These are phyloP conservation scores for Myotis yumanensis DNA, from an alignment of 2,113 vertebrate genomes.

Conservation along the genomic window DNA sequence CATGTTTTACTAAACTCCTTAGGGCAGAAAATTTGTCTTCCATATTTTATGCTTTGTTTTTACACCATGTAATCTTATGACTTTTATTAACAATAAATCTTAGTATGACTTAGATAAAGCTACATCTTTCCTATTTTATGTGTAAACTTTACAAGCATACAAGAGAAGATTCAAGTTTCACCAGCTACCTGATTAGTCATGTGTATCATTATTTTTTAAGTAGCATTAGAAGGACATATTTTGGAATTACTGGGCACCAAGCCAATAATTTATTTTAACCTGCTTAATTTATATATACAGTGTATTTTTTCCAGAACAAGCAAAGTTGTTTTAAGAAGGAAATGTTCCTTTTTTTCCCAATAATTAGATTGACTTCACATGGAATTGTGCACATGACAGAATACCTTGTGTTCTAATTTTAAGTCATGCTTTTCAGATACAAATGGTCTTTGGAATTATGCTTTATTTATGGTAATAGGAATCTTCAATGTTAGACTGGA, in stretches of 20 bases:
- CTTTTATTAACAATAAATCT: conserved; percentile 58
- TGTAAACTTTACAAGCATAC: conserved; percentile 42
- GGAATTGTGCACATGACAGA: neutral
- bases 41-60: conserved; percentile 56
- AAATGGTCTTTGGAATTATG: conserved; percentile 13
- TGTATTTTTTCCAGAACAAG: neutral
- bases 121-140: conserved; percentile 53
- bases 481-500: conserved; percentile 5
- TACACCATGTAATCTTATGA: conserved; percentile 6
- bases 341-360: neutral
- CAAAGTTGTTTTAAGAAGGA: conserved; percentile 3
- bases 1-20: conserved; percentile 46
- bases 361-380: conserved; percentile 3
- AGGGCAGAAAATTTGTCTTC: conserved; percentile 55
- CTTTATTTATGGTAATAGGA: neutral
- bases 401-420: conserved; percentile 31
- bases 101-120: conserved; percentile 45
- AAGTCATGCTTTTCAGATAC: conserved; percentile 45
- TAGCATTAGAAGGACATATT: conserved; percentile 32
- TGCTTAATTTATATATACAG: neutral
- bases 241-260: conserved; percentile 22
- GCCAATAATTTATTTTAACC: conserved; percentile 31
- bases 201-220: conserved; percentile 26
- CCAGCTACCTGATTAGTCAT: conserved; percentile 36
- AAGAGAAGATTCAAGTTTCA: conserved; percentile 23